A percentile compares a stretch with the other conserved stretches of the same genome.
These are phyloP conservation scores for Limnephilus lunatus DNA, from an alignment of 2,888 invertebrate species.

Conservation along the genomic window DNA sequence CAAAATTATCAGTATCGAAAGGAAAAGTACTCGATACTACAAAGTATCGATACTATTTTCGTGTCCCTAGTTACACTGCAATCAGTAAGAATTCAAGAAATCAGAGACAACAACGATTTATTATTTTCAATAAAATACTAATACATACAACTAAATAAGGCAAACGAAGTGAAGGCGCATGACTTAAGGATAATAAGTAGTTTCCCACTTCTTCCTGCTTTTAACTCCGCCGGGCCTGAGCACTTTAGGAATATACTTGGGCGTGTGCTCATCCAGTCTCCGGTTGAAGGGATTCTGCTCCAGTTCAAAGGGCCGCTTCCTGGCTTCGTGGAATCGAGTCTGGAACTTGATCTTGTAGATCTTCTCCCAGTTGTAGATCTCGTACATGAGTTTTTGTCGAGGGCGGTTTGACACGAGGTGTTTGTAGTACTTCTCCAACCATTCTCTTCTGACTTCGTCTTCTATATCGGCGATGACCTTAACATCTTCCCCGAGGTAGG, in stretches of 20 bases:
- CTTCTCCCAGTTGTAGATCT: constrained; percentile 88
- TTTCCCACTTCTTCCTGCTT: constrained; percentile 81
- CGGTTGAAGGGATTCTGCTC: constrained; percentile 80
- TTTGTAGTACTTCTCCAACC: constrained; percentile 84
- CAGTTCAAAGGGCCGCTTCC: constrained; percentile 84
- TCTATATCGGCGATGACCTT: constrained; percentile 82
- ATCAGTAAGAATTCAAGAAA: not conserved
- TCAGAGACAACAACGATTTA: not conserved
- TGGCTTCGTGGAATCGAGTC: constrained; percentile 83
- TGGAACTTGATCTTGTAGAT: constrained; percentile 87
- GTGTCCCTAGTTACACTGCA: too few species aligned
- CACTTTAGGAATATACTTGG: constrained; percentile 83
- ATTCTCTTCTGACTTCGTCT: constrained; percentile 82
- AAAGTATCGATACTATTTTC: too few species aligned
- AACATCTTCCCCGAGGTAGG: constrained; percentile 81
- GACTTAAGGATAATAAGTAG: constrained; percentile 81
- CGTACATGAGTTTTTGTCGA: constrained; percentile 79
- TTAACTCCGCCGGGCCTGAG: constrained; percentile 79
- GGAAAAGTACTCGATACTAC: too few species aligned
- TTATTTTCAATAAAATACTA: constrained; percentile 27
- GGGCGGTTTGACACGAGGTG: constrained; percentile 83
- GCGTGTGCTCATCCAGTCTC: constrained; percentile 81
- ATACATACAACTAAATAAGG: not conserved
- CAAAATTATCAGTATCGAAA: too few species aligned
- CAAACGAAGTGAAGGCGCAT: not conserved